Conservation (phyloP, 2,797 vertebrate genomes). For the Microctenopoma lineatum region DNA sequence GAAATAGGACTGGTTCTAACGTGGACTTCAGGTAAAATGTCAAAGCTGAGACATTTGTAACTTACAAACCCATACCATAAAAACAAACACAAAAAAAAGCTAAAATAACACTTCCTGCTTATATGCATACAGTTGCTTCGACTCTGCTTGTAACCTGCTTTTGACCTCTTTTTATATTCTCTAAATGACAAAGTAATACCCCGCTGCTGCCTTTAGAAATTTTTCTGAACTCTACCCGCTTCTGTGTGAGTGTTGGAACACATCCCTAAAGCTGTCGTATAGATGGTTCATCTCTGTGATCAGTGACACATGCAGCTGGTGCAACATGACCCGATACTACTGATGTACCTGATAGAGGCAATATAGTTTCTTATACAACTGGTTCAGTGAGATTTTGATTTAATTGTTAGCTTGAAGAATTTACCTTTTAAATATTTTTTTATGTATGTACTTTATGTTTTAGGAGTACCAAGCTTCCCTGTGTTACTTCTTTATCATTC, state of each 20-base stretch:
- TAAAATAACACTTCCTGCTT: constrained; percentile 58
- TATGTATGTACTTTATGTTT: constrained; percentile 41
- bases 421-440: constrained; percentile 46
- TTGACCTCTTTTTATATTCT: constrained; percentile 74
- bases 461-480: constrained; percentile 43
- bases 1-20: constrained; percentile 53
- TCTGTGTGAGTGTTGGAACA: constrained; percentile 57
- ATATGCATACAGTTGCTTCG: constrained; percentile 65
- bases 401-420: constrained; percentile 33
- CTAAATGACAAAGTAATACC: constrained; percentile 63
- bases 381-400: constrained; percentile 46
- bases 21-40: constrained; percentile 69
- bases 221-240: constrained; percentile 56
- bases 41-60: constrained; percentile 55
- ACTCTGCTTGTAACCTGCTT: constrained; percentile 72
- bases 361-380: constrained; percentile 41
- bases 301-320: constrained; percentile 15
- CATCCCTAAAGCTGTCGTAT: constrained; percentile 52
- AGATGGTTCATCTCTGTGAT: constrained; percentile 24
- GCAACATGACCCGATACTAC: constrained; percentile 31
- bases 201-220: constrained; percentile 78
- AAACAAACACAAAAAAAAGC: constrained; percentile 22
- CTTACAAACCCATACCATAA: constrained; percentile 48
- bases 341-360: constrained; percentile 45
- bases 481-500: constrained; percentile 62